Evolutionary conservation across 2,888 invertebrate species (phyloP), one percentile per base, ranked within the genome.

Genomic region (Gerosis bhagava): DNA sequence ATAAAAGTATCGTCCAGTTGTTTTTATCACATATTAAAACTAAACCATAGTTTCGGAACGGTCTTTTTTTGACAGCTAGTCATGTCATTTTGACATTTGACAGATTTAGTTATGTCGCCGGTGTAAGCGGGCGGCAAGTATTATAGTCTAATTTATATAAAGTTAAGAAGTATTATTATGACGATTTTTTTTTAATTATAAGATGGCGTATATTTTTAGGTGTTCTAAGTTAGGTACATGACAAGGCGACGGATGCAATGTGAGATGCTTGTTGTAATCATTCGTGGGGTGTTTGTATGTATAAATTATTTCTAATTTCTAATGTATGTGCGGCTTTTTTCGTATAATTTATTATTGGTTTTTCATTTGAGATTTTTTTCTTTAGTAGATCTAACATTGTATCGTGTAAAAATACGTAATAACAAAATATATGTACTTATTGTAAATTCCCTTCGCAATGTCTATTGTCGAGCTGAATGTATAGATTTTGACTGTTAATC

Each of bases 151-250:
- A 65, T 70, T n/a, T 65, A 65, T 62, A 39, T 46, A 39, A 46
- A 46, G 45, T 46, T 46, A 46, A 62, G 63, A 74, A 77, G 71
- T 83, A 80, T 77, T 77, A 79, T 78, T 70, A 69, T 52, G 51
- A 66, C 52, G 62, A 70, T 61, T 24, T 70, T 74, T 70, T 76
- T 70, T 59, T 66, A 73, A 72, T 67, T 68, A 57, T 84, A 86
- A 84, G 88, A 87, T 86, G 86, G 86, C 87, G 84, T 86, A 80
- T 73, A 78, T 70, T 82, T n/a, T 35, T 78, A 83, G 83, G 77
- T 82, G 81, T 83, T 83, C 79, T 69, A 70, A 73, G 70, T 74
- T 59, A 78, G 75, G 73, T 80, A 77, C 86, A 84, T 87, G 88
- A 86, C 87, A 86, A 83, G 80, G 77, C 74, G 72, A 68, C 74